Conservation (phyloP, 2,113 vertebrate species). For the Hassar affinis region DNA sequence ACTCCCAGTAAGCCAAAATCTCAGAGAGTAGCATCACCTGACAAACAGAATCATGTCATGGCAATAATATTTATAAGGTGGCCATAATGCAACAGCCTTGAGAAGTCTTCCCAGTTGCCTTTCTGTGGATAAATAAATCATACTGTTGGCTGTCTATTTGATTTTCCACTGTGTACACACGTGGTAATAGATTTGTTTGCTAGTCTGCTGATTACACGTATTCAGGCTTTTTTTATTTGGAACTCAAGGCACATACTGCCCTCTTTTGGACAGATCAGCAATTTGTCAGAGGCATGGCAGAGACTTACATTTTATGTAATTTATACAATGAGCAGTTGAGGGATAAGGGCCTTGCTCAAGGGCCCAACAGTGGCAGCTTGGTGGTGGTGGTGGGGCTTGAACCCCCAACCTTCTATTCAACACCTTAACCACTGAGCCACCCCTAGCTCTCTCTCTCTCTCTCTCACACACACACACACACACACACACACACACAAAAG, state of each 20-base stretch:
- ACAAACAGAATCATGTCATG: background rate
- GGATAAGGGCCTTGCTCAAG: too few species aligned
- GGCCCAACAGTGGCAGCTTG: too few species aligned
- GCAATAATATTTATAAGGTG: slow-evolving; percentile 24
- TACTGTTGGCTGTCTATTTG: background rate
- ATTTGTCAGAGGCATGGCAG: background rate
- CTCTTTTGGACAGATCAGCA: slow-evolving; percentile 13
- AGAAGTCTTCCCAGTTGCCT: background rate
- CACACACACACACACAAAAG: too few species aligned
- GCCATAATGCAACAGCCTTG: background rate
- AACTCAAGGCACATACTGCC: slow-evolving; percentile 19
- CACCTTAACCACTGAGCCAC: too few species aligned
- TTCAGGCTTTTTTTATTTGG: background rate
- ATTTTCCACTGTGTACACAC: slow-evolving; percentile 27
- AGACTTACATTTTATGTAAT: too few species aligned
- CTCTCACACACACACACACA: too few species aligned
- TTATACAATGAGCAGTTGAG: too few species aligned
- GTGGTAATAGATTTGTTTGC: slow-evolving; percentile 6
- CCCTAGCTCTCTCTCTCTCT: too few species aligned
- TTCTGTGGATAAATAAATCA: background rate
- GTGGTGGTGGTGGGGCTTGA: too few species aligned
- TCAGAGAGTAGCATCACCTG: background rate
- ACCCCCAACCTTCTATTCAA: too few species aligned
- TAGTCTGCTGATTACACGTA: background rate
- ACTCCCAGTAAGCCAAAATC: background rate